phyloP scores from a whole-genome alignment of 1,140 invertebrate genomes.

The Lepidurus packardi region DNA sequence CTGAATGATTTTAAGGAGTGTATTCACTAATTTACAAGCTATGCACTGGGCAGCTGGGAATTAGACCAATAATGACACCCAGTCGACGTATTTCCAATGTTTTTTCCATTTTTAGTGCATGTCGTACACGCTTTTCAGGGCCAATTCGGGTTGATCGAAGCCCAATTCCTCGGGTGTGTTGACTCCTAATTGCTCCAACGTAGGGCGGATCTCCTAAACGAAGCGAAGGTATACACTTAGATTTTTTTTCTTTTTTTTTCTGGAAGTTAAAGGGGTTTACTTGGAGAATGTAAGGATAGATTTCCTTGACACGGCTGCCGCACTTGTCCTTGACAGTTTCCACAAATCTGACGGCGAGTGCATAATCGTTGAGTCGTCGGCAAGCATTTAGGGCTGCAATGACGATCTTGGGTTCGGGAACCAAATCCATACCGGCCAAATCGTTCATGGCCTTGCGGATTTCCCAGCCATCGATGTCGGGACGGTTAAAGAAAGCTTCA shows the following conservation, averaged over 20 bases:
- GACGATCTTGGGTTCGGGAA: constrained; percentile 92
- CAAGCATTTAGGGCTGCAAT: constrained; percentile 87
- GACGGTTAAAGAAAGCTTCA: constrained; percentile 76
- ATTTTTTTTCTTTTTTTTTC: neutral
- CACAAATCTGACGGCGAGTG: constrained; percentile 83
- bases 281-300: constrained; percentile 82
- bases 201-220: constrained; percentile 81
- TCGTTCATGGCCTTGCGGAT: constrained; percentile 69
- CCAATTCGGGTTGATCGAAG: constrained; percentile 94
- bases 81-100: neutral
- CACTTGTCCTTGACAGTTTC: constrained; percentile 89
- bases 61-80: neutral
- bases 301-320: constrained; percentile 65
- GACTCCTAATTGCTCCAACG: constrained; percentile 86
- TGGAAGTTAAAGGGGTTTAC: constrained; percentile 36
- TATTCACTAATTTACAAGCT: constrained; percentile 16
- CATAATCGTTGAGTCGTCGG: constrained; percentile 87
- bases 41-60: constrained; percentile 7
- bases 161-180: constrained; percentile 91
- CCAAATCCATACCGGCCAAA: constrained; percentile 75
- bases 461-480: constrained; percentile 95
- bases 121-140: constrained; percentile 66
- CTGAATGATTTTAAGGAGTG: neutral
- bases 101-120: constrained; percentile 45
- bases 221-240: constrained; percentile 17